Evolutionary conservation across 1,140 invertebrate species (phyloP).

Genomic region (Drosophila simulans): DNA sequence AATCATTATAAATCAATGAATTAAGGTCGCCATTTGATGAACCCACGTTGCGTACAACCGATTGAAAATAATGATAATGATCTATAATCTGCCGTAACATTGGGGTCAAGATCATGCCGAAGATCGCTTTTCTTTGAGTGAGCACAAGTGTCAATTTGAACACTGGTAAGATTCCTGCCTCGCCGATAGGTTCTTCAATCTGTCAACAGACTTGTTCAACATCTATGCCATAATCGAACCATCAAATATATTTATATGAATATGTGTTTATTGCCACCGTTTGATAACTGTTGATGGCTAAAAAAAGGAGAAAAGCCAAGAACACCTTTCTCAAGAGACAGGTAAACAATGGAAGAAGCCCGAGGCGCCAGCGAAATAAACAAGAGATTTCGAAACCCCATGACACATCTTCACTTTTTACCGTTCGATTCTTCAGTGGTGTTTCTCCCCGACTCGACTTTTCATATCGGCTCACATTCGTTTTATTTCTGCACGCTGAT

Average conservation of each 20-base stretch:
- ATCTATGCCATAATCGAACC: constrained; percentile 22
- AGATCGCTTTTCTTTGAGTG: constrained; percentile 2
- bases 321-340: constrained; percentile 7
- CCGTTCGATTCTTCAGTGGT: constrained; percentile 23
- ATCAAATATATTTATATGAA: background rate
- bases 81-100: background rate
- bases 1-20: background rate
- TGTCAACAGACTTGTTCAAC: constrained; percentile 21
- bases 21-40: background rate
- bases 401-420: constrained; percentile 50
- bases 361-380: constrained; percentile 27
- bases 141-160: constrained; percentile 2
- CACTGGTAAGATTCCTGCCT: background rate
- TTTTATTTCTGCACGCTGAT: constrained; percentile 23
- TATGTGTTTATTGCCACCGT: constrained; percentile 11
- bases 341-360: constrained; percentile 32
- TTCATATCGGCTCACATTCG: constrained; percentile 20
- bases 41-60: too few species aligned
- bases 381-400: constrained; percentile 23
- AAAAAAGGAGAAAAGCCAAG: constrained; percentile 1
- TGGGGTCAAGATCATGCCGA: constrained; percentile 1
- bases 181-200: background rate
- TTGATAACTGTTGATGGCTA: constrained; percentile 41
- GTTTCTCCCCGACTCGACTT: constrained; percentile 1
- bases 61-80: constrained; percentile 9